Evolutionary conservation across 2,797 vertebrate genomes (phyloP).

Genomic region (Iguana delicatissima): DNA sequence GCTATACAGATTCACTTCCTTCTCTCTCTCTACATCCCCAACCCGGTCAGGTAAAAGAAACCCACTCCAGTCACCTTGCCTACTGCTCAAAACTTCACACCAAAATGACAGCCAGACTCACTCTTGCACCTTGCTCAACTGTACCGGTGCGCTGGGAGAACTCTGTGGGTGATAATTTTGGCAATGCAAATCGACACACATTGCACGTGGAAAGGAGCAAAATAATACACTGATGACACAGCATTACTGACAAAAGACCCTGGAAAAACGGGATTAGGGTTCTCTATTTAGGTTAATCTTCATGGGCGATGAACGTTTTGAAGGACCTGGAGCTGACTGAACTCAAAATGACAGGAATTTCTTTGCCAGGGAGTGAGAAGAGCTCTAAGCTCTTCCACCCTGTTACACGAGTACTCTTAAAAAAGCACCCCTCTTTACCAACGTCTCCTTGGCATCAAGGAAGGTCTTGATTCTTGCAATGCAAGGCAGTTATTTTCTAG

Average conservation of each 20-base stretch:
- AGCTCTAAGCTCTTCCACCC: too few species aligned
- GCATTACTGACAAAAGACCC: neutral
- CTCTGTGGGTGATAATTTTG: too few species aligned
- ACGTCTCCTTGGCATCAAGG: neutral
- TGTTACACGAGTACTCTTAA: neutral
- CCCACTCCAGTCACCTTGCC: too few species aligned
- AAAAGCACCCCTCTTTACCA: neutral
- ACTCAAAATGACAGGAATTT: neutral
- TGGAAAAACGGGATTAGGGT: fast-evolving
- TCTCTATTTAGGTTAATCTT: constrained; percentile 17
- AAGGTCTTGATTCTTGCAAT: neutral
- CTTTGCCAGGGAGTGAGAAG: neutral
- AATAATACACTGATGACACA: neutral
- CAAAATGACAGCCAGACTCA: too few species aligned
- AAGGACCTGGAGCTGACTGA: neutral
- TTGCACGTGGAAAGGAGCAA: neutral
- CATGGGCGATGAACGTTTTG: neutral
- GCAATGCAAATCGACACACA: too few species aligned
- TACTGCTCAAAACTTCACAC: too few species aligned
- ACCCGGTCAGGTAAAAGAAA: too few species aligned
- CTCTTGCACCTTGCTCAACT: too few species aligned
- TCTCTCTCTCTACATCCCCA: too few species aligned
- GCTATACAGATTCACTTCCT: too few species aligned
- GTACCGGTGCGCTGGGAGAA: too few species aligned
- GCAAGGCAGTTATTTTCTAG: neutral